Conservation (phyloP, 30 jellyfish, hydroid and myxozoan genomes). For the Calvadosia cruxmelitensis region DNA sequence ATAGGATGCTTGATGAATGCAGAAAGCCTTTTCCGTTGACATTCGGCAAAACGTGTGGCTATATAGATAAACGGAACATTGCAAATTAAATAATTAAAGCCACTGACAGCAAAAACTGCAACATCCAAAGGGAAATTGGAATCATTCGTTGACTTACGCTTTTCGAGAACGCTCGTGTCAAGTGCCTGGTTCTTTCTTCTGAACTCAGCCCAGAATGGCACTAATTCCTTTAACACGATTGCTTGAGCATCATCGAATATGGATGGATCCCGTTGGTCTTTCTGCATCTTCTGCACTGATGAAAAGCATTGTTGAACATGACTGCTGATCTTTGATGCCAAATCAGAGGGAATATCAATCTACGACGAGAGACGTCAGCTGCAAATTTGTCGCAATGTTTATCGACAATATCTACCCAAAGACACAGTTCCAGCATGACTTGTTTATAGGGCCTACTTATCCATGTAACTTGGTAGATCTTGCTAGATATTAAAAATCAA, state of each 20-base stretch:
- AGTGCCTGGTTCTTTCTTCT: not conserved
- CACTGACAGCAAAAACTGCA: not conserved
- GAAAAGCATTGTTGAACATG: constrained; percentile 43
- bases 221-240: constrained; percentile 43
- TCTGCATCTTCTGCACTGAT: constrained; percentile 24
- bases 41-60: not conserved
- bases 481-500: too few relatives aligned
- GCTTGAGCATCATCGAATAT: constrained; percentile 70
- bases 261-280: constrained; percentile 44
- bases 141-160: not conserved
- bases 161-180: not conserved
- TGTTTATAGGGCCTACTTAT: too few relatives aligned
- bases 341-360: constrained; percentile 70
- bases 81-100: not conserved
- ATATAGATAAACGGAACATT: too few relatives aligned
- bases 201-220: constrained; percentile 72
- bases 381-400: too few relatives aligned
- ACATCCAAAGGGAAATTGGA: not conserved
- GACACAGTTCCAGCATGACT: too few relatives aligned
- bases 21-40: not conserved
- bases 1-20: not conserved
- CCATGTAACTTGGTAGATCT: too few relatives aligned
- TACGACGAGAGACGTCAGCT: not conserved
- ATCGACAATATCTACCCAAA: too few relatives aligned
- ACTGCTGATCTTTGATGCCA: constrained; percentile 44